Evolutionary conservation across 2,797 vertebrate genomes (phyloP).

Genomic region (Champsocephalus gunnari): DNA sequence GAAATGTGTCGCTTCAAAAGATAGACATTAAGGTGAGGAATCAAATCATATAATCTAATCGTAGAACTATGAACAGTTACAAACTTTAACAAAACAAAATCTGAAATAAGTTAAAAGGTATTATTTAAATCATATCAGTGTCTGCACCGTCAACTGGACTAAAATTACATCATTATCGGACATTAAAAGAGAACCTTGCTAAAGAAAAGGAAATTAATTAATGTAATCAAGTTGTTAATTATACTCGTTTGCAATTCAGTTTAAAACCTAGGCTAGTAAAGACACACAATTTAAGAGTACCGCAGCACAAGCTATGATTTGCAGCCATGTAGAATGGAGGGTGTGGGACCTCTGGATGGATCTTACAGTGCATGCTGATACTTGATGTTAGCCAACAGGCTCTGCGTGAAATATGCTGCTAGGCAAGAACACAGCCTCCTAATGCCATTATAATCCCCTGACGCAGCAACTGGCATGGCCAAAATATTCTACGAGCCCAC

Average conservation of each 20-base stretch:
- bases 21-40: neutral
- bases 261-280: conserved; percentile 38
- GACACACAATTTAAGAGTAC: conserved; percentile 64
- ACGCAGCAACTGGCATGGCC: conserved; percentile 81
- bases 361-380: conserved; percentile 81
- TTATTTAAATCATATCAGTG: neutral
- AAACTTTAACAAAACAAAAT: neutral
- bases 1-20: neutral
- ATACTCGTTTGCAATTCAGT: conserved; percentile 16
- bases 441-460: conserved; percentile 82
- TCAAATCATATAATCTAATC: neutral
- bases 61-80: neutral
- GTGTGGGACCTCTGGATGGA: conserved; percentile 80
- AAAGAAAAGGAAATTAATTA: conserved; percentile 20
- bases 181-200: neutral
- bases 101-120: neutral
- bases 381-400: conserved; percentile 82
- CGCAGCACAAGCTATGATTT: conserved; percentile 72
- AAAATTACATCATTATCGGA: neutral
- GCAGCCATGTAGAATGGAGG: conserved; percentile 70
- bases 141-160: neutral
- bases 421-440: conserved; percentile 77
- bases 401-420: conserved; percentile 79
- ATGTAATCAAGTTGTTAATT: conserved; percentile 9
- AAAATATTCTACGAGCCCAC: conserved; percentile 68